Base-by-base conservation (phyloP, 2,888 invertebrate species). In the Chromoteleia sp. region DNA sequence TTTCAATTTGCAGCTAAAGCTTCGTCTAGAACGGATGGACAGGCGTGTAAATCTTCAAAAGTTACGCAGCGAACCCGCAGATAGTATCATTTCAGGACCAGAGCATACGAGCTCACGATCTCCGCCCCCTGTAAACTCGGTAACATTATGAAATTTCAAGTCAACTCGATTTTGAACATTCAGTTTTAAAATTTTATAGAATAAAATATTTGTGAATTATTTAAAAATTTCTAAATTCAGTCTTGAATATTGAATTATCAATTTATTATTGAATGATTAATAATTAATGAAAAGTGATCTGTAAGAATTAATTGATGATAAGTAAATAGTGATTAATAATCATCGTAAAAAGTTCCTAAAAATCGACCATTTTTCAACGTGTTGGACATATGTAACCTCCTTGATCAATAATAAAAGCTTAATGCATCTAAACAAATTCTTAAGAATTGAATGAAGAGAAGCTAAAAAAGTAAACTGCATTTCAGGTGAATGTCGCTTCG, bases 11-110 rank as follows among this genome's bases (percentile, higher is more conserved):
- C 92, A 95, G 95, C 92, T 95, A 78, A 94, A 94, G 89, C 92
- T 93, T 83, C 94, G 94, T 78, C 91, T 96, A 89, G 94, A 94
- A 88, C 94, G 95, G 83, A 94, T 95, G 93, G 95, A 95, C 89
- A 93, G 94, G 85, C 93, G 94, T 84, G 92, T 93, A 14, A 92
- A 91, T 45, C 89, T 92, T 59, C 93, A 93, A 74, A 92, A 93
- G 70, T 84, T 89, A 43, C 86, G 91, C 10, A 87, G 89, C 3
- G 91, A 92, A 30, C 87, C 86, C 45, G 85, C 86, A 15, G 92
- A 92, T 77, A 91, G 88, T 86, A 87, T 89, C 4, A 68, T 19
- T 48, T 74, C 85, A 2, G 81, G 85, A 29, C 85, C 84, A 3
- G 91, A 91, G 29, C 88, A 88, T 36, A 30, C 63, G 0, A 89